phyloP scores from a whole-genome alignment of 2,113 vertebrate species.

The Sterna hirundo region DNA sequence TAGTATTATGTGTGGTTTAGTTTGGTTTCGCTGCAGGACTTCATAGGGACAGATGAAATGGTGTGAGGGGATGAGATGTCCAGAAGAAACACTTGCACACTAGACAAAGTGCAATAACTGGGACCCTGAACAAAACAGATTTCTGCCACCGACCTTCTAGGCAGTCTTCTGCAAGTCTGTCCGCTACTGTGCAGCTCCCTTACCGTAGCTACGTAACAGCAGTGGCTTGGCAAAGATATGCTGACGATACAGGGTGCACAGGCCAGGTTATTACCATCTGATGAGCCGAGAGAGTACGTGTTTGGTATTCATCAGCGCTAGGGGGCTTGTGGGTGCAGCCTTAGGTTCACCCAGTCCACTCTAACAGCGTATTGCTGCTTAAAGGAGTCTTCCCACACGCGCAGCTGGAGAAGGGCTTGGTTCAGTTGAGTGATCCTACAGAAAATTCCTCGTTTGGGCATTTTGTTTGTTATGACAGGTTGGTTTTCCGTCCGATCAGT shows the following conservation, averaged over 20 bases:
- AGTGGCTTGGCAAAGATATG: background rate
- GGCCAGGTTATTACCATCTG: background rate
- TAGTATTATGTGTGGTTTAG: background rate
- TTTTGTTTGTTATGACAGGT: background rate
- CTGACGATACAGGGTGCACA: rapidly evolving
- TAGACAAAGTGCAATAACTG: background rate
- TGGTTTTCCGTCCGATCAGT: background rate
- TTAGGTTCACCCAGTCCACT: background rate
- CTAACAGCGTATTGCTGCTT: background rate
- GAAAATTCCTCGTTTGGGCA: background rate
- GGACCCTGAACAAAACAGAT: background rate
- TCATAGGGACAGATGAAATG: background rate
- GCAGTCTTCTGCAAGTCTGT: background rate
- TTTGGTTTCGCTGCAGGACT: background rate
- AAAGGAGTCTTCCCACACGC: background rate
- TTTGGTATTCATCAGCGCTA: background rate
- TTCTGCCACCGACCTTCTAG: background rate
- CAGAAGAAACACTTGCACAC: background rate
- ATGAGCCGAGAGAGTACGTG: background rate
- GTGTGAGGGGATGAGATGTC: background rate
- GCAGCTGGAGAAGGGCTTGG: background rate
- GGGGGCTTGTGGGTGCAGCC: background rate
- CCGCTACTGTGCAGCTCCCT: background rate
- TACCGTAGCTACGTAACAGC: background rate
- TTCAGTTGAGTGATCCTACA: background rate